Conservation (phyloP, 23 tunicate species). For the Styela clava region DNA sequence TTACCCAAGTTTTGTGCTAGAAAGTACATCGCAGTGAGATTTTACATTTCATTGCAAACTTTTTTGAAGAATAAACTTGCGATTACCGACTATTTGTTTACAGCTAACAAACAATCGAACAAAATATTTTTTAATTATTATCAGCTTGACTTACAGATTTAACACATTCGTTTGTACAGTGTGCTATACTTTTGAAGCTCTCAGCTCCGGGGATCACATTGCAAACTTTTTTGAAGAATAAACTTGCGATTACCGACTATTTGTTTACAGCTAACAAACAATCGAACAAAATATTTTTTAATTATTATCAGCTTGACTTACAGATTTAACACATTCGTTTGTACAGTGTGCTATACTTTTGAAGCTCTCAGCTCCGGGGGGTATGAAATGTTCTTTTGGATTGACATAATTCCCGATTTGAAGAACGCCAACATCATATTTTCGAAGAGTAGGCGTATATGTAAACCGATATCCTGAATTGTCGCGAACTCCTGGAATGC, state of each 20-base stretch:
- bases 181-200: conserved; percentile 18
- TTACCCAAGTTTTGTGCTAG: too few species aligned
- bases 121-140: neutral
- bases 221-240: neutral
- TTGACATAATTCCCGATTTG: conserved; percentile 12
- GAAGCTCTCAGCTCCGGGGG: conserved; percentile 31
- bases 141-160: conserved; percentile 23
- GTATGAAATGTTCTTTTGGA: conserved; percentile 40
- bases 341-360: conserved; percentile 28
- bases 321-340: conserved; percentile 26
- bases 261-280: neutral
- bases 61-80: neutral
- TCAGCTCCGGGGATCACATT: neutral
- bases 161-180: conserved; percentile 27
- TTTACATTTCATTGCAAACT: neutral
- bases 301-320: conserved; percentile 7
- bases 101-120: neutral
- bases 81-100: neutral
- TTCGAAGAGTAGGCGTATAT: conserved; percentile 33
- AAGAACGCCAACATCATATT: conserved; percentile 41
- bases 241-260: neutral
- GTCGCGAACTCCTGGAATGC: conserved; percentile 32
- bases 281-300: neutral
- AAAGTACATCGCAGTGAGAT: too few species aligned
- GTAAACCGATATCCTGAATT: conserved; percentile 36